A percentile compares a stretch with the other conserved stretches of the same genome.
phyloP scores from a whole-genome alignment of 2,888 invertebrate species.

The Tethea ocularis region DNA sequence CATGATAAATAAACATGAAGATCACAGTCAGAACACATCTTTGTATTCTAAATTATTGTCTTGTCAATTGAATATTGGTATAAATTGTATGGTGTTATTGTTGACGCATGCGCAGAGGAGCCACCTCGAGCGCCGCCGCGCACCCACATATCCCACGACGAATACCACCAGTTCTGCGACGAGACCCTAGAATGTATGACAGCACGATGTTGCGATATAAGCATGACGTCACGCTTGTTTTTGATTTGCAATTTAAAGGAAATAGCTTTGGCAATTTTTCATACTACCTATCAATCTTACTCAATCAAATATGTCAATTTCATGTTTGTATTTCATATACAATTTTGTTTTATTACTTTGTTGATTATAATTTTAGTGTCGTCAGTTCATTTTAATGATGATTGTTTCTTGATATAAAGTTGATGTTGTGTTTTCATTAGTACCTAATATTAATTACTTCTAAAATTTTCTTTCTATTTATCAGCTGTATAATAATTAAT shows the following conservation, averaged over 20 bases:
- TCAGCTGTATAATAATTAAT: too few relatives aligned
- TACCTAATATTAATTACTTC: too few relatives aligned
- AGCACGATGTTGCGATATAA: conserved; percentile 45
- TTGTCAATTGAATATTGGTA: not conserved
- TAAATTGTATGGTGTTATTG: conserved; percentile 23
- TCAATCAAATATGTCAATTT: not conserved
- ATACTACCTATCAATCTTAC: not conserved
- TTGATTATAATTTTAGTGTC: not conserved
- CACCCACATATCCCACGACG: conserved; percentile 87
- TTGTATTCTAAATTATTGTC: not conserved
- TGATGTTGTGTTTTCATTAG: too few relatives aligned
- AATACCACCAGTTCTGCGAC: conserved; percentile 92
- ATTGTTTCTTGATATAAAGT: too few relatives aligned
- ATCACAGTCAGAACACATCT: too few relatives aligned
- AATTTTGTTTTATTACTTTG: not conserved
- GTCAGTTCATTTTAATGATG: too few relatives aligned
- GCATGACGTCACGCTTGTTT: conserved; percentile 64
- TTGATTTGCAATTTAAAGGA: not conserved
- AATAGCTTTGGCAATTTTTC: conserved; percentile 1
- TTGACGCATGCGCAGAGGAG: conserved; percentile 50
- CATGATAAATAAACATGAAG: too few relatives aligned
- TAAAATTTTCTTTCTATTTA: too few relatives aligned
- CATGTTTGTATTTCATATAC: not conserved
- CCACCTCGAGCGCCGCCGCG: conserved; percentile 78
- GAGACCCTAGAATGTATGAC: conserved; percentile 90